These are phyloP conservation scores for Psilanteris sp. DNA, from an alignment of 1,140 invertebrate species.

Conservation along the genomic window DNA sequence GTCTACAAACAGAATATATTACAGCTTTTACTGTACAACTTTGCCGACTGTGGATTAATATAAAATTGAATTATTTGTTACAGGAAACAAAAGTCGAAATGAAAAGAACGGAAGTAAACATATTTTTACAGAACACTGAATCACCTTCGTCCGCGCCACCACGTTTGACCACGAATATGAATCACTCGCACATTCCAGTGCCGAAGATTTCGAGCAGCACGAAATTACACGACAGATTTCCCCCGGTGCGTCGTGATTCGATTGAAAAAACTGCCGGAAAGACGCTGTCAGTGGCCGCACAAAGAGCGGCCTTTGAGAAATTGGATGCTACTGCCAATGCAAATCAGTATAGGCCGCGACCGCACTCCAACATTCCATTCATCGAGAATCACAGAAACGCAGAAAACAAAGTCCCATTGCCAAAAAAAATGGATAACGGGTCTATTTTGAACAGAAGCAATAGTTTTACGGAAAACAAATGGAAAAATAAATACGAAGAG, in stretches of 20 bases:
- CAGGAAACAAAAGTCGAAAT: slow-evolving; percentile 64
- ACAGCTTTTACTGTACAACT: no score
- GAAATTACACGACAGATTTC: slow-evolving; percentile 66
- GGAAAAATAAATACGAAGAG: slow-evolving; percentile 85
- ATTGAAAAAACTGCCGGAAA: slow-evolving; percentile 67
- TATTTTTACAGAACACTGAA: slow-evolving; percentile 66
- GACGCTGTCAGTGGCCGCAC: slow-evolving; percentile 72
- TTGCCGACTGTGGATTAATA: no score
- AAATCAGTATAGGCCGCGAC: slow-evolving; percentile 21
- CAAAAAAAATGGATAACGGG: slow-evolving; percentile 35
- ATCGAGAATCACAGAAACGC: slow-evolving; percentile 55
- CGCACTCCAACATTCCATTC: slow-evolving; percentile 52
- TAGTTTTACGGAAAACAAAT: slow-evolving; percentile 76
- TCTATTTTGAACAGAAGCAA: slow-evolving; percentile 67
- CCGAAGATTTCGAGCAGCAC: slow-evolving; percentile 66
- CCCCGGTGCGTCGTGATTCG: slow-evolving; percentile 65
- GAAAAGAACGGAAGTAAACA: slow-evolving; percentile 74
- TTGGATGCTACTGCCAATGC: slow-evolving; percentile 68
- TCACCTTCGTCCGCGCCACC: slow-evolving; percentile 35
- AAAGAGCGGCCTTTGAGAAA: slow-evolving; percentile 74
- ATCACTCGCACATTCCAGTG: slow-evolving; percentile 77
- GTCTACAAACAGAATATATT: no score
- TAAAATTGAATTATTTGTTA: slow-evolving; percentile 14
- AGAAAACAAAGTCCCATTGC: slow-evolving; percentile 26
- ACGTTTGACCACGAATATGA: slow-evolving; percentile 63